Percentiles rank a stretch among this genome's conserved stretches.
phyloP scores from a whole-genome alignment of 23 tunicate species.

The Styela clava region DNA sequence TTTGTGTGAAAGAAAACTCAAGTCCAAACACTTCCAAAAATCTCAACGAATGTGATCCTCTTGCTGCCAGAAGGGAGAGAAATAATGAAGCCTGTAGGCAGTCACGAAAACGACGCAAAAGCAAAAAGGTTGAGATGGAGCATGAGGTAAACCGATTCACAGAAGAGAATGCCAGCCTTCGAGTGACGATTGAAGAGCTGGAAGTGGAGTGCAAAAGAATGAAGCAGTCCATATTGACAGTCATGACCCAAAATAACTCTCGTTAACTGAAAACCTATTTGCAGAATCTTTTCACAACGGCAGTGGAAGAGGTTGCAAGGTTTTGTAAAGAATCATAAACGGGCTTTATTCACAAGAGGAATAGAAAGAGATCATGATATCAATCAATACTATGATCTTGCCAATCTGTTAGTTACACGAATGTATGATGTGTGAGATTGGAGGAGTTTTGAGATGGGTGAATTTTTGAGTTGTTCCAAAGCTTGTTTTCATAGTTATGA shows the following conservation, averaged over 20 bases:
- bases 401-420: neutral
- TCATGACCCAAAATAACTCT: constrained; percentile 1
- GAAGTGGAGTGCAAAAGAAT: constrained; percentile 25
- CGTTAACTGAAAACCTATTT: neutral
- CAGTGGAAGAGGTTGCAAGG: neutral
- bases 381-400: neutral
- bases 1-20: neutral
- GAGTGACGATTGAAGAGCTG: constrained; percentile 4
- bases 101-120: constrained; percentile 21
- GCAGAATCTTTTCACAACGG: neutral
- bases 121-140: constrained; percentile 18
- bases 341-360: neutral
- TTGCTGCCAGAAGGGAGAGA: constrained; percentile 6
- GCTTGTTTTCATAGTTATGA: too few species aligned
- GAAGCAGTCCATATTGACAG: neutral
- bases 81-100: constrained; percentile 22
- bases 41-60: neutral
- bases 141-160: neutral
- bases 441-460: too few species aligned
- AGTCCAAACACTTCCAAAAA: neutral
- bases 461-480: too few species aligned
- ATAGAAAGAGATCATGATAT: neutral
- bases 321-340: neutral
- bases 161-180: constrained; percentile 13
- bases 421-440: too few species aligned